Base-by-base conservation (phyloP, 2,797 vertebrate genomes). In the Trematomus bernacchii region DNA sequence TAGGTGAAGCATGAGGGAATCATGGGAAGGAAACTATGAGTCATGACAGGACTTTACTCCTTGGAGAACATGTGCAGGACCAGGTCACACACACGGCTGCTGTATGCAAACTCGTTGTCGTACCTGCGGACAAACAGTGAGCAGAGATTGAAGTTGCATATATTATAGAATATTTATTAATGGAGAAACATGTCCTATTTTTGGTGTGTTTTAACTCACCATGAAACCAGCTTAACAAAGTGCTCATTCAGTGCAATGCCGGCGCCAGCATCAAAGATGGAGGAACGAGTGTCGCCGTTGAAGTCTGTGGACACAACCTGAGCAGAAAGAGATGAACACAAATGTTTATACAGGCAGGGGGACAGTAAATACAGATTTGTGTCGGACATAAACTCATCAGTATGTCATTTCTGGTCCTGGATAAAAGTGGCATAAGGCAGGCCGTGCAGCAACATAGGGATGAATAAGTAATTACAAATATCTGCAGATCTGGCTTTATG, bases 21-120 rank as follows among this genome's bases (percentile, higher is more conserved):
- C 69, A 53, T 71, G 79, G 75, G 72, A 67, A 83, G 78, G 63
- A 74, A 37, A 70, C 10, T 0, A 33, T 2, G 33, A 54, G 40
- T 55, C 2, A 0, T 1, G n/a, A 1, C 13, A 30, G 46, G 57
- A 51, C 68, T 91, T 95, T 93, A 98, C 92, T 98, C 97, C 92
- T 97, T 94, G 82, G 95, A 89, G 73, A 94, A 93, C 96, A 98
- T 97, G 93, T 97, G 94, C 30, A 19, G 73, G 89, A 98, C 93
- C 81, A 99, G 95, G 92, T 98, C 97, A 79, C 96, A 93, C 60
- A 99, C 97, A 44, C 97, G 95, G 94, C 94, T 94, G 94, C 97
- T 98, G 95, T 98, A 98, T 63, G 95, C 97, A 0, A 92, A 97
- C 91, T 98, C 97, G 0, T 98, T 98, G 93, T 99, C 97, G 21